A percentile compares a stretch with the other conserved stretches of the same genome.
Evolutionary conservation across 2,113 vertebrate genomes (phyloP).

Genomic region (Aspiorhynchus laticeps): DNA sequence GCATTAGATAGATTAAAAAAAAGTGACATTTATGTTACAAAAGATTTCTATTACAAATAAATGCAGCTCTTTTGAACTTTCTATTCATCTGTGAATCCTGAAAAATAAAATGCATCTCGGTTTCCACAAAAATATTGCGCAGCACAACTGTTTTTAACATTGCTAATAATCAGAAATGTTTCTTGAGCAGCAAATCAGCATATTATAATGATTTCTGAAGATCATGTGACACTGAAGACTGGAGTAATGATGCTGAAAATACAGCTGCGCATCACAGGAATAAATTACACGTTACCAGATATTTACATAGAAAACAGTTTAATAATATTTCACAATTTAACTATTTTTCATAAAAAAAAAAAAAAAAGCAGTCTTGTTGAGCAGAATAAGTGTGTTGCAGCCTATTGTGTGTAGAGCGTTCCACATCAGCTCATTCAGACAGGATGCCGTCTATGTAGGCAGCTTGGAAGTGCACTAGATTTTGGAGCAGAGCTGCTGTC

Average conservation of each 20-base stretch:
- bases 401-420: background rate
- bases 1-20: no score
- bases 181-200: background rate
- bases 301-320: background rate
- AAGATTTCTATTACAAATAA: no score
- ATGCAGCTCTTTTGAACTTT: no score
- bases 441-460: background rate
- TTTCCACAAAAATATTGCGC: no score
- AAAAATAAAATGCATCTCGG: no score
- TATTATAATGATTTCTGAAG: background rate
- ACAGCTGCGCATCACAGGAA: background rate
- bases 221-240: background rate
- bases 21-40: no score
- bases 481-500: background rate
- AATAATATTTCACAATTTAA: no score
- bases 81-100: no score
- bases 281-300: background rate
- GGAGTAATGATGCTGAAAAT: background rate
- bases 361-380: no score
- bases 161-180: background rate
- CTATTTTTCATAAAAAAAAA: background rate
- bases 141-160: no score
- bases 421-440: constrained; percentile 7
- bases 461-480: background rate
- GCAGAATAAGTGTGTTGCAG: background rate